Conservation (phyloP, 2,113 vertebrate genomes). For the Psammodynastes pulverulentus region DNA sequence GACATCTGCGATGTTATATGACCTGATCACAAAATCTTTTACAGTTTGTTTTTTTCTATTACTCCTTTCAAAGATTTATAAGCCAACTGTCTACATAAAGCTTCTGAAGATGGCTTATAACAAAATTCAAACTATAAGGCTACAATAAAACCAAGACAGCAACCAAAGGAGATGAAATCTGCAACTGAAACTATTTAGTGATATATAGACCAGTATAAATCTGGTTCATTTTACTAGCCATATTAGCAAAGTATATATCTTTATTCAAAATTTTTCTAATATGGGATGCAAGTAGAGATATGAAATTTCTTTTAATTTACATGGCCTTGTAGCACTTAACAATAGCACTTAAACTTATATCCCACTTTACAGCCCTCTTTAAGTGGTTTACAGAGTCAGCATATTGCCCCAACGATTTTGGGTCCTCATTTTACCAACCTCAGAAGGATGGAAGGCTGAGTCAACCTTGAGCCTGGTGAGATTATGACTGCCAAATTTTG, state of each 20-base stretch:
- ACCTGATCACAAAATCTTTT: not conserved
- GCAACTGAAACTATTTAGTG: not conserved
- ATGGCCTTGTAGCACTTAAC: too few relatives aligned
- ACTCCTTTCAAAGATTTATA: not conserved
- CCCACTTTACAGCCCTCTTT: too few relatives aligned
- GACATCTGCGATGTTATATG: not conserved
- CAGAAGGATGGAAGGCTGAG: too few relatives aligned
- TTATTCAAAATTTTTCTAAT: not conserved
- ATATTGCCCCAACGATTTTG: too few relatives aligned
- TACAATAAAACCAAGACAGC: not conserved
- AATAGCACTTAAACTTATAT: too few relatives aligned
- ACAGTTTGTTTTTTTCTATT: not conserved
- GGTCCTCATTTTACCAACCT: too few relatives aligned
- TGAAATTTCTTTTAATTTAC: not conserved
- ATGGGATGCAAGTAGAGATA: not conserved
- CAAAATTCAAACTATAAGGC: not conserved
- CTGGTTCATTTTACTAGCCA: not conserved
- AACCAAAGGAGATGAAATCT: not conserved
- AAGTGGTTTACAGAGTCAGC: too few relatives aligned
- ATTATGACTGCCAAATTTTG: too few relatives aligned
- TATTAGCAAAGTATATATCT: not conserved
- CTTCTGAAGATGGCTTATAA: not conserved
- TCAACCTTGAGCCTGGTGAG: too few relatives aligned
- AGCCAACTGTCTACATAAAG: not conserved
- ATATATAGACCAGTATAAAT: not conserved